These are phyloP conservation scores for Onychomys torridus DNA, from an alignment of 2,797 vertebrate species.

Conservation along the genomic window DNA sequence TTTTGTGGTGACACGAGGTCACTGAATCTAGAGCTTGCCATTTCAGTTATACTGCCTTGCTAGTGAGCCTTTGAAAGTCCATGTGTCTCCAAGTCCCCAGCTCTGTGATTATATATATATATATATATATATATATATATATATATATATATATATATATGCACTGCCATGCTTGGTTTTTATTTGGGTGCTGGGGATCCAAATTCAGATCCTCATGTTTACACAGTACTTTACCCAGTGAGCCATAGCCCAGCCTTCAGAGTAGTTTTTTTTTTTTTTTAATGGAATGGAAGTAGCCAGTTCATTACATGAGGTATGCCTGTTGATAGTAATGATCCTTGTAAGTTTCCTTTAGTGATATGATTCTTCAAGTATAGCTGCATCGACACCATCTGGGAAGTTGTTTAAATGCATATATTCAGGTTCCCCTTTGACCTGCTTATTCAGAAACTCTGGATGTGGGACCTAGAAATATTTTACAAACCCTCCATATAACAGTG, in stretches of 20 bases:
- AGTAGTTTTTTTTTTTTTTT: not conserved
- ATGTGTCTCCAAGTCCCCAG: not conserved
- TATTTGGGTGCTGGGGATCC: not conserved
- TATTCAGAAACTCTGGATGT: not conserved
- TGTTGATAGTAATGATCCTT: conserved; percentile 5
- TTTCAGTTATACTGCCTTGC: not conserved
- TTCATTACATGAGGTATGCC: conserved; percentile 16
- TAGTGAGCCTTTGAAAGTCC: not conserved
- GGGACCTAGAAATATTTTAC: not conserved
- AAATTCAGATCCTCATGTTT: not conserved
- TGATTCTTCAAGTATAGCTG: conserved; percentile 15
- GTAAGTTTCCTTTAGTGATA: conserved; percentile 1
- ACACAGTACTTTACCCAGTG: not conserved
- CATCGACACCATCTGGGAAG: not conserved
- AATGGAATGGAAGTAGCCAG: not conserved
- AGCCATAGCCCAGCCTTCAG: not conserved
- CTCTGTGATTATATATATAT: not conserved
- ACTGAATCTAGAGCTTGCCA: not conserved
- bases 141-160: not conserved
- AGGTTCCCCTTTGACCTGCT: not conserved
- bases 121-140: accelerated
- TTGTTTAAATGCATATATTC: conserved; percentile 39
- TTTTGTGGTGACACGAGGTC: not conserved
- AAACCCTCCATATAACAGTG: not conserved
- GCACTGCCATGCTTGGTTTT: not conserved